These are phyloP conservation scores for Tor tambroides DNA, from an alignment of 2,113 vertebrate genomes.

Conservation along the genomic window DNA sequence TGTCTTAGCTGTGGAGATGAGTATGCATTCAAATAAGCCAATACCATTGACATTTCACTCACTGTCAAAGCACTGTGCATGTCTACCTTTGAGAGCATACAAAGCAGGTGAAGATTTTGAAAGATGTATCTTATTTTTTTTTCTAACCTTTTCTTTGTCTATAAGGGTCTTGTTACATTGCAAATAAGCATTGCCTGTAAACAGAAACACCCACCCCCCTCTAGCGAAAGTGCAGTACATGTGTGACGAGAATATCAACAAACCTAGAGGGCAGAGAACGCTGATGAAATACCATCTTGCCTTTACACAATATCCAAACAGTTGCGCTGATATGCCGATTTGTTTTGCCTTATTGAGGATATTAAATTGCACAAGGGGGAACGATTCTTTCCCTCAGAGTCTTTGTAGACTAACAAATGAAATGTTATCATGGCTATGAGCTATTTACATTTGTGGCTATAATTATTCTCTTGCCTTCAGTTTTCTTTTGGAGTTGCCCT, in stretches of 20 bases:
- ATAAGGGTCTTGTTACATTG: conserved; percentile 22
- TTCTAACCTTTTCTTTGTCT: conserved; percentile 15
- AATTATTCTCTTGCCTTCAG: conserved; percentile 68
- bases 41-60: conserved; percentile 19
- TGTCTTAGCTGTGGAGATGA: conserved; percentile 1
- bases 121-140: not conserved
- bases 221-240: conserved; percentile 1
- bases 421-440: conserved; percentile 55
- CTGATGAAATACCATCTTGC: conserved; percentile 44
- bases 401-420: conserved; percentile 52
- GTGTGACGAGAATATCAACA: conserved; percentile 49
- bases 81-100: conserved; percentile 24
- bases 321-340: conserved; percentile 26
- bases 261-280: conserved; percentile 12
- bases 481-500: conserved; percentile 76
- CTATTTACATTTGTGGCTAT: conserved; percentile 50
- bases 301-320: conserved; percentile 42
- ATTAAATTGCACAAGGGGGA: conserved; percentile 50
- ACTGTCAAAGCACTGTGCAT: conserved; percentile 11
- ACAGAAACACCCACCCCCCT: not conserved
- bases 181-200: conserved; percentile 37
- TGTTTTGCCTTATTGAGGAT: conserved; percentile 52
- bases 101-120: conserved; percentile 26
- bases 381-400: conserved; percentile 22
- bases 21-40: conserved; percentile 36